phyloP scores from a whole-genome alignment of 2,888 invertebrate species.

The Eugnorisma glareosa region DNA sequence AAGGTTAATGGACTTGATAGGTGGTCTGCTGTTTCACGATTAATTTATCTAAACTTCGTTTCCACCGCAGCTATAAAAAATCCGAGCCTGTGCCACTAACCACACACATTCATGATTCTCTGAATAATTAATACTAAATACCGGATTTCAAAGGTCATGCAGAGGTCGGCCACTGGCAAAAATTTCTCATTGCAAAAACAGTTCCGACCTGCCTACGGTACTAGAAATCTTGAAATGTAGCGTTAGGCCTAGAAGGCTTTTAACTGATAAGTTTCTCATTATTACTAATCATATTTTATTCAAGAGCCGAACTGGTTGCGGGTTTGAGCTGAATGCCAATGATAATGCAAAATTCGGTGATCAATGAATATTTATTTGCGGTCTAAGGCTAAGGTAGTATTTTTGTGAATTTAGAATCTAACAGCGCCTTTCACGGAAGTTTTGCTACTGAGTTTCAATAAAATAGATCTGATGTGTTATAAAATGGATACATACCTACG shows the following conservation, averaged over 20 bases:
- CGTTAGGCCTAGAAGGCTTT: constrained; percentile 8
- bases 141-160: constrained; percentile 29
- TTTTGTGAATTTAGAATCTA: constrained; percentile 29
- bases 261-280: constrained; percentile 41
- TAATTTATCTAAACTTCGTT: neutral
- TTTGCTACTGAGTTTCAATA: neutral
- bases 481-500: neutral
- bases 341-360: constrained; percentile 63
- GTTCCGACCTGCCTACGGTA: neutral
- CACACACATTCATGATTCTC: constrained; percentile 30
- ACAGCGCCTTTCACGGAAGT: constrained; percentile 45
- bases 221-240: constrained; percentile 4
- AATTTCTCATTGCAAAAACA: neutral
- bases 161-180: constrained; percentile 15
- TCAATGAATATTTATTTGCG: constrained; percentile 70
- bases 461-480: no score
- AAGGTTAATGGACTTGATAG: neutral
- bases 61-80: constrained; percentile 1
- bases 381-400: constrained; percentile 53
- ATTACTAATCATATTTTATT: constrained; percentile 66
- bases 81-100: neutral
- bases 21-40: neutral
- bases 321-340: constrained; percentile 67
- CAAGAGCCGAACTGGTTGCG: constrained; percentile 63
- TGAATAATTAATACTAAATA: constrained; percentile 29